Conservation (phyloP, 1,140 invertebrate genomes). For the Pseudomyrmex cubaensis region DNA sequence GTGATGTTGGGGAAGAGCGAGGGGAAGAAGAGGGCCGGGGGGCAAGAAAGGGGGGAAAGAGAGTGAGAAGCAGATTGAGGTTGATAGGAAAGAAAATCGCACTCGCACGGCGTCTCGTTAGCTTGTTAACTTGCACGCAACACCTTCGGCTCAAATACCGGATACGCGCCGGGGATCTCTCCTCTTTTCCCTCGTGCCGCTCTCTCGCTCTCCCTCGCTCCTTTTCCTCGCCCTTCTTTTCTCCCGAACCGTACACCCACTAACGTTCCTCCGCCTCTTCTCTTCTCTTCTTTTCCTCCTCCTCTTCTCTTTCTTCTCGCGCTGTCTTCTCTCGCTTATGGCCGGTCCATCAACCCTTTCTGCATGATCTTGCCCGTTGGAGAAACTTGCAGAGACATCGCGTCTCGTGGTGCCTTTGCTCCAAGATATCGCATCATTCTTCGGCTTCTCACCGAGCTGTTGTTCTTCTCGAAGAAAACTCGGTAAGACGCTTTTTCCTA, state of each 20-base stretch:
- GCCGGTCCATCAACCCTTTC: conserved; percentile 50
- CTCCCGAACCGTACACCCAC: conserved; percentile 30
- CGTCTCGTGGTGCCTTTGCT: conserved; percentile 28
- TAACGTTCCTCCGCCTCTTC: conserved; percentile 26
- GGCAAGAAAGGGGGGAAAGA: conserved; percentile 58
- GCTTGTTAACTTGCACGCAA: conserved; percentile 86
- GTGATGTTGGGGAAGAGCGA: conserved; percentile 20
- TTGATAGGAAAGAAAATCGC: conserved; percentile 86
- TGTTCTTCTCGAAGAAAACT: conserved; percentile 60
- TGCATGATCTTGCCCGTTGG: conserved; percentile 27
- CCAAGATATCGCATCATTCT: conserved; percentile 16
- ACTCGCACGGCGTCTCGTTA: conserved; percentile 83
- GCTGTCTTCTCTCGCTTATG: conserved; percentile 32
- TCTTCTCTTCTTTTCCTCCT: conserved; percentile 18
- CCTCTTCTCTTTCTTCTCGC: conserved; percentile 7
- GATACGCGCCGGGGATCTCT: conserved; percentile 79
- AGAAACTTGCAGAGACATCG: conserved; percentile 29
- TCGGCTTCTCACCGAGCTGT: conserved; percentile 5
- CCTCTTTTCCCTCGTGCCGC: conserved; percentile 68
- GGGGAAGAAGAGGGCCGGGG: conserved; percentile 25
- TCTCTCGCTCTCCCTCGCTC: conserved; percentile 22
- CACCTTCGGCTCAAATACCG: conserved; percentile 84
- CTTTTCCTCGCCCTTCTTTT: background rate
- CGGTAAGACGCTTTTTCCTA: conserved; percentile 74
- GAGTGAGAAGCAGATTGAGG: conserved; percentile 84